Evolutionary conservation across 2,888 invertebrate genomes (phyloP).

Genomic region (Crematogaster levior): DNA sequence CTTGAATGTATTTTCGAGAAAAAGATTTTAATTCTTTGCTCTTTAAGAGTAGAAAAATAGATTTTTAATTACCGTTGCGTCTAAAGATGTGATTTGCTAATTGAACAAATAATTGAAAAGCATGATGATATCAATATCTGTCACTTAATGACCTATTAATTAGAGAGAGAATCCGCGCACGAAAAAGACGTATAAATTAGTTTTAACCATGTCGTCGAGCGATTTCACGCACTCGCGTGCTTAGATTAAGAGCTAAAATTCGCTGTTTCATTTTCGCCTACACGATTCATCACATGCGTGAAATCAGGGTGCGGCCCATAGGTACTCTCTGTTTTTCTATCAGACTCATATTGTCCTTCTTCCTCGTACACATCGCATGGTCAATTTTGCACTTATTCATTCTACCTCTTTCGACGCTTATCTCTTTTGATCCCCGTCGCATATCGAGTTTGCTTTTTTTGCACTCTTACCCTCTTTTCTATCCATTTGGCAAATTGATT

Average conservation of each 20-base stretch:
- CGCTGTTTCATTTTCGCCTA: slow-evolving; percentile 62
- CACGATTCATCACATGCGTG: slow-evolving; percentile 76
- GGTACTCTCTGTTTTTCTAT: slow-evolving; percentile 49
- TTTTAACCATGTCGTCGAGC: slow-evolving; percentile 59
- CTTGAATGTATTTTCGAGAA: background rate
- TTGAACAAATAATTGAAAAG: background rate
- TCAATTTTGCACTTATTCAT: slow-evolving; percentile 52
- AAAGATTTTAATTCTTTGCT: background rate
- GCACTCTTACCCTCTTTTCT: slow-evolving; percentile 21
- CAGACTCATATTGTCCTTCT: slow-evolving; percentile 55
- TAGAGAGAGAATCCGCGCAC: slow-evolving; percentile 13
- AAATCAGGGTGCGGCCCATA: slow-evolving; percentile 76
- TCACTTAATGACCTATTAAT: background rate
- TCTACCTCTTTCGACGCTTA: slow-evolving; percentile 52
- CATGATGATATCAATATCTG: background rate
- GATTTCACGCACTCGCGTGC: slow-evolving; percentile 61
- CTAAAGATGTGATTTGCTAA: background rate
- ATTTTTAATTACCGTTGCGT: background rate
- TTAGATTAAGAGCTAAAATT: slow-evolving; percentile 50
- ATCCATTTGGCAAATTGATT: slow-evolving; percentile 80
- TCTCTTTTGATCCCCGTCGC: slow-evolving; percentile 33
- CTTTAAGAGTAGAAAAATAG: background rate
- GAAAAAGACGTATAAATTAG: slow-evolving; percentile 68
- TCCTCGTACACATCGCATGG: slow-evolving; percentile 30
- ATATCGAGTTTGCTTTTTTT: slow-evolving; percentile 35